Base-by-base conservation (phyloP, 2,888 invertebrate genomes). In the Synanthedon andrenaeformis region DNA sequence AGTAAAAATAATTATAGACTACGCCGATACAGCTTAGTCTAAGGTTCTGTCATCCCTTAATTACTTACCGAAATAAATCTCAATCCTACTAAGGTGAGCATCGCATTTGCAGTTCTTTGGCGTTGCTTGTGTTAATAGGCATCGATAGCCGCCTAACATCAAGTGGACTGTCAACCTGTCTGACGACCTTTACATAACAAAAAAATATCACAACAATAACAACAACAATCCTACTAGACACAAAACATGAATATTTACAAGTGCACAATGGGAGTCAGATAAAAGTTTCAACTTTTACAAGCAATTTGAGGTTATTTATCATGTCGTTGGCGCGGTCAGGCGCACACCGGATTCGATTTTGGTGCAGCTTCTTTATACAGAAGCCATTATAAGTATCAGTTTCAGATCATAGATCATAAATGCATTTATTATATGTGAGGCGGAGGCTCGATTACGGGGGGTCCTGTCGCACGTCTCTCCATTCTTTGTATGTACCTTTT, bases 371-470 rank as follows among this genome's bases (percentile, higher is more conserved):
- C 81, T 81, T 79, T 82, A 83, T 80, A 86, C 87, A 82, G 87
- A 84, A 86, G 87, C 86, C 79, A 86, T 85, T 82, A 85, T 81
- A 83, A 84, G 86, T 86, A 87, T 87, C 87, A 82, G 79, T 86
- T 87, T 84, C 87, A 82, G 78, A 84, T 86, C 87, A 85, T 87
- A 86, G 85, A 87, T 87, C 87, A 86, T 85, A 84, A 82, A 82
- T 69, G 74, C 82, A 76, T 85, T 82, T 83, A 76, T 76, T 76
- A 73, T 77, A 75, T 72, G 71, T 73, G 67, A 67, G 67, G 63
- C 70, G 66, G 72, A 66, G 72, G 70, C 69, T 66, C 68, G 74
- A 69, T 69, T 76, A 67, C 72, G 86, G 86, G 84, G 83, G 85
- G 85, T 84, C 85, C 74, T 70, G 74, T 70, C 74, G 66, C 62